Percentiles rank a stretch among this genome's conserved stretches.
These are phyloP conservation scores for Opisthocomus hoazin DNA, from an alignment of 2,113 vertebrate genomes.

Conservation along the genomic window DNA sequence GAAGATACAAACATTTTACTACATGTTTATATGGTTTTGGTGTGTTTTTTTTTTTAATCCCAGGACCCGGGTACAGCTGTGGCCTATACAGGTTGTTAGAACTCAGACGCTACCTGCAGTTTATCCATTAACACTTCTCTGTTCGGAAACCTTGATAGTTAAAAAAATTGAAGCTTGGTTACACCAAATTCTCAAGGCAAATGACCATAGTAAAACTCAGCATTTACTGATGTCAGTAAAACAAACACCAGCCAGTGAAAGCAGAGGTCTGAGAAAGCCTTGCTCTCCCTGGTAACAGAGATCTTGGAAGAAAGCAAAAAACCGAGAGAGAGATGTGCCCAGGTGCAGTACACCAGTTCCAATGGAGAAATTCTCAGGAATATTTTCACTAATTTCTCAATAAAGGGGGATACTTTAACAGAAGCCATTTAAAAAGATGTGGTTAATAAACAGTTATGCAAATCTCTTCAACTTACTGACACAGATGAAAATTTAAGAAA, in stretches of 20 bases:
- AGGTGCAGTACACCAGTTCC: background rate
- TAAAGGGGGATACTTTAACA: background rate
- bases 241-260: background rate
- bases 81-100: background rate
- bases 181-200: background rate
- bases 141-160: background rate
- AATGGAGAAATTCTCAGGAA: background rate
- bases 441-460: background rate
- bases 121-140: background rate
- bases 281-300: background rate
- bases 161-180: background rate
- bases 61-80: background rate
- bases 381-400: background rate
- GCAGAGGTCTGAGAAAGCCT: background rate
- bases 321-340: fast-evolving
- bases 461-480: background rate
- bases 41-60: background rate
- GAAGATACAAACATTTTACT: background rate
- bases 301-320: background rate
- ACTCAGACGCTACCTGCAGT: background rate
- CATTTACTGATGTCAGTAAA: background rate
- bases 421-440: background rate
- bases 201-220: background rate
- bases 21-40: background rate
- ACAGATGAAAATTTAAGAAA: background rate